Evolutionary conservation across 1,140 invertebrate genomes (phyloP), one percentile per base, ranked within the genome.

Genomic region (Hylaeus volcanicus): DNA sequence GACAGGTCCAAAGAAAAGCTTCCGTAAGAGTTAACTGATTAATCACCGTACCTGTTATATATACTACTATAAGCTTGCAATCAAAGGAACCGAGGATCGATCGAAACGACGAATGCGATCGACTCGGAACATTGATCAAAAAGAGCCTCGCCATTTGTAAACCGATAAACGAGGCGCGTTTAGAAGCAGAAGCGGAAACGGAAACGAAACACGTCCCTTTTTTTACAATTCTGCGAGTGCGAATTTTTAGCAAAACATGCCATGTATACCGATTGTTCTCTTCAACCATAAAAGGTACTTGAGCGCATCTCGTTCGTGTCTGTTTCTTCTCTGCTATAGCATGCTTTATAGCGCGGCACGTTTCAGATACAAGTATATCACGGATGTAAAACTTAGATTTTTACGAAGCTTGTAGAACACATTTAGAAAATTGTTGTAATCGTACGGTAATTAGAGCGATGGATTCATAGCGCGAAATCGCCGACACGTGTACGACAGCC

Each of bases 31-130:
- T 43, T 66, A 12, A 39, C 48, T 53, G 64, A 26, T 12, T 61
- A 37, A 58, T 79, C 79, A 85, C 37, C 61, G 85, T 86, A 86
- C 85, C 85, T 86, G 85, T 86, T 75, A 81, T 83, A 60, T 56
- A 26, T 81, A 66, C 43, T 56, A 77, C 39, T 63, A 26, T 86
- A 86, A 86, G 84, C 64, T 43, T 48, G 53, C 68, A 86, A 86
- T 86, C 76, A 86, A 86, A 86, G 72, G 63, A 75, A 82, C 55
- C 64, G 63, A 26, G 37, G 58, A 69, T 73, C 74, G 72, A 81
- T 68, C 77, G 63, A 6, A 63, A 26, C 14, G 2, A 73, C 58
- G 70, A 61, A 73, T 69, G 51, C 37, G 83, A 79, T 84, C 64
- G 77, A 69, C 53, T 71, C 58, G 70, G 53, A 63, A 83, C 53